Evolutionary conservation across 2,888 invertebrate species (phyloP).

Genomic region (Xestia sexstrigata): DNA sequence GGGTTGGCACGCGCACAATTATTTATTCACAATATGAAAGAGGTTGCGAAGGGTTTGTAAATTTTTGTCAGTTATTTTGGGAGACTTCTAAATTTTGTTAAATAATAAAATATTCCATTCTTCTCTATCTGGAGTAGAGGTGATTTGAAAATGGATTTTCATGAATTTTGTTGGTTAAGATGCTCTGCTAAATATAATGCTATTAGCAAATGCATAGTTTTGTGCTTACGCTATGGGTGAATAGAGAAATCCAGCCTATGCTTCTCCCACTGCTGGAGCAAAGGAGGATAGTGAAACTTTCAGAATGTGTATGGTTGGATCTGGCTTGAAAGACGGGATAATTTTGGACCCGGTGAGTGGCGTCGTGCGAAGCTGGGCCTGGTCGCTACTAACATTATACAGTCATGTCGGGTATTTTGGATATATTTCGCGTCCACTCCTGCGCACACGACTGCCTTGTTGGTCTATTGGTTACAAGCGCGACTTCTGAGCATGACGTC

Average conservation of each 20-base stretch:
- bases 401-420: not conserved
- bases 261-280: no score
- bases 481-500: no score
- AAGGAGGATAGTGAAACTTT: not conserved
- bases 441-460: no score
- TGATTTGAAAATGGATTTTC: conserved; percentile 1
- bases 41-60: conserved; percentile 30
- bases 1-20: conserved; percentile 33
- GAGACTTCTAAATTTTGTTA: conserved; percentile 17
- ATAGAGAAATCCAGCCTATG: not conserved
- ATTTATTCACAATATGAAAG: conserved; percentile 43
- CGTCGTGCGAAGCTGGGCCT: not conserved
- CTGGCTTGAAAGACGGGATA: not conserved
- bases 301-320: not conserved
- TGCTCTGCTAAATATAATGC: not conserved
- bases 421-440: no score
- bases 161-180: not conserved
- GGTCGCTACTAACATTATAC: not conserved
- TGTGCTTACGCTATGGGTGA: not conserved
- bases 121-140: conserved; percentile 10
- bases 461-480: no score
- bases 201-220: no score
- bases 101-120: conserved; percentile 21
- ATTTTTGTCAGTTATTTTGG: conserved; percentile 26
- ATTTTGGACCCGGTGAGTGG: not conserved